A percentile compares a stretch with the other conserved stretches of the same genome.
Conservation (phyloP, 2,888 invertebrate species). For the Polymixis flavicincta region DNA sequence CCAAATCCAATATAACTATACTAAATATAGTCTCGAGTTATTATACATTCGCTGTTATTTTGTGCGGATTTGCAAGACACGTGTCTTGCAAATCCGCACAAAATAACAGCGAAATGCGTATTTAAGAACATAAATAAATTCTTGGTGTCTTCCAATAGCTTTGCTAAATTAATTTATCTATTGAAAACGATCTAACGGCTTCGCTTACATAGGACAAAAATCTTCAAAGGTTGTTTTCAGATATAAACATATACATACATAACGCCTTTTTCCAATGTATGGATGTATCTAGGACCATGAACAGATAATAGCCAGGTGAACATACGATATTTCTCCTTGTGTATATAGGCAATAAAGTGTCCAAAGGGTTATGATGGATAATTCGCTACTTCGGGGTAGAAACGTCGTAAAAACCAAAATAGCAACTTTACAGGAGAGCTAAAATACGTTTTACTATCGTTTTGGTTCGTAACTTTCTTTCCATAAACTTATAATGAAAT, state of each 20-base stretch:
- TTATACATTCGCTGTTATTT: background rate
- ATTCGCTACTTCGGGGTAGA: too few species aligned
- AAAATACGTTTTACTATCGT: too few species aligned
- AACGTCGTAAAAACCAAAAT: too few species aligned
- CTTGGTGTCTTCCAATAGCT: background rate
- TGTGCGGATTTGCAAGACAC: background rate
- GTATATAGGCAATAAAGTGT: background rate
- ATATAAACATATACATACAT: background rate
- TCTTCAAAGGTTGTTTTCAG: background rate
- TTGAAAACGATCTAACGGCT: background rate
- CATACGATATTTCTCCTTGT: background rate
- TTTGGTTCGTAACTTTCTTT: too few species aligned
- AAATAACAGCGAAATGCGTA: too few species aligned
- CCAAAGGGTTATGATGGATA: constrained; percentile 11
- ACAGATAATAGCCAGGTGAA: background rate
- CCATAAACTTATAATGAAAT: too few species aligned
- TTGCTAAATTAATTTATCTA: background rate
- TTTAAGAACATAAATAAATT: background rate
- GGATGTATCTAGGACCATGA: background rate
- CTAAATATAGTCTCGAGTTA: background rate
- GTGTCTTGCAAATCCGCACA: too few species aligned
- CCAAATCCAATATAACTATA: background rate
- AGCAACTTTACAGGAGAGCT: too few species aligned
- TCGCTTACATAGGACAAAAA: background rate
- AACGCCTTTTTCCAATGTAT: background rate